These are phyloP conservation scores for Drosophila pandora DNA, from an alignment of 1,140 invertebrate genomes.

Conservation along the genomic window DNA sequence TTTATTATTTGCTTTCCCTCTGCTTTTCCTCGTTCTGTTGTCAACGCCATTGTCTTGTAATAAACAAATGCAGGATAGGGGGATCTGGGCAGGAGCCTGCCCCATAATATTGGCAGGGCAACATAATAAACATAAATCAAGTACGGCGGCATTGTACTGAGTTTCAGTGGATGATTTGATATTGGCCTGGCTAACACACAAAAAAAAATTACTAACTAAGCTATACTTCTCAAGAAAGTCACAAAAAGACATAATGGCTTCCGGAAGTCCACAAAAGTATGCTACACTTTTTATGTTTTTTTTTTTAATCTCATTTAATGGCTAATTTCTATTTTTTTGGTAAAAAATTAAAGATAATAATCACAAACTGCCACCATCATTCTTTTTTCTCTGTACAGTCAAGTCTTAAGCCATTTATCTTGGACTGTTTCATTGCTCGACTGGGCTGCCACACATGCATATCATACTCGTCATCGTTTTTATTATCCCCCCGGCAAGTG, in stretches of 20 bases:
- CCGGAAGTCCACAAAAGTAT: not conserved
- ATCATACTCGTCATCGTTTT: slow-evolving; percentile 63
- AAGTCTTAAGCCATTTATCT: slow-evolving; percentile 42
- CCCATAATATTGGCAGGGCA: slow-evolving; percentile 65
- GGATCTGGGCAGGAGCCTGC: slow-evolving; percentile 1
- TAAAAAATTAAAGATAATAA: not conserved
- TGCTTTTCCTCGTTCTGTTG: slow-evolving; percentile 36
- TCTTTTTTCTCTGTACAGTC: slow-evolving; percentile 21
- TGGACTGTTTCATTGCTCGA: slow-evolving; percentile 38
- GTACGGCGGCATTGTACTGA: slow-evolving; percentile 60
- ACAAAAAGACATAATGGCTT: not conserved
- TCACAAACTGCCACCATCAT: not conserved
- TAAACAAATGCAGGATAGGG: slow-evolving; percentile 36
- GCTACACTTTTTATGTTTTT: not conserved
- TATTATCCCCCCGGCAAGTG: slow-evolving; percentile 46
- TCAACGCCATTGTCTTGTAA: slow-evolving; percentile 77
- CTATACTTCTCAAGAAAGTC: not conserved
- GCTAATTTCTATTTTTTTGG: not conserved
- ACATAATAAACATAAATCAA: slow-evolving; percentile 80
- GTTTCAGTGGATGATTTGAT: slow-evolving; percentile 28
- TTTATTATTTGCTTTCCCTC: slow-evolving; percentile 4
- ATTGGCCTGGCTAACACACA: slow-evolving; percentile 20
- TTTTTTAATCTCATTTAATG: not conserved
- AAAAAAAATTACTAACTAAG: not conserved
- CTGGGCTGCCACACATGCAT: slow-evolving; percentile 53